A percentile compares a stretch with the other conserved stretches of the same genome.
phyloP scores from a whole-genome alignment of 2,797 vertebrate species.

The Cephalopachus bancanus region DNA sequence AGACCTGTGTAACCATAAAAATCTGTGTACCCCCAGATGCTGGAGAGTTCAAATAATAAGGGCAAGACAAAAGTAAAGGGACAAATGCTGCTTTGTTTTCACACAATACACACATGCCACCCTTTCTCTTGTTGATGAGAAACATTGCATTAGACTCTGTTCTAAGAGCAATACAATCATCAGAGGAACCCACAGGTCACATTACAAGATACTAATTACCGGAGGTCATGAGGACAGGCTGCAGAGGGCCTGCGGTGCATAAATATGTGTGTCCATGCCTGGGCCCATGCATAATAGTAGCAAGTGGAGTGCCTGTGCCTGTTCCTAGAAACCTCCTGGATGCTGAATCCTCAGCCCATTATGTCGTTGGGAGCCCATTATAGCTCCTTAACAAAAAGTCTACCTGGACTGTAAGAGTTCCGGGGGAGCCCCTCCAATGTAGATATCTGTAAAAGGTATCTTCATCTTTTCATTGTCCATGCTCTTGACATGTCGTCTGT shows the following conservation, averaged over 20 bases:
- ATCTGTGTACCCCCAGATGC: neutral
- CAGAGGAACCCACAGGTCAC: neutral
- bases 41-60: slow-evolving; percentile 48
- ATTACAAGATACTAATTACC: neutral
- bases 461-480: slow-evolving; percentile 95
- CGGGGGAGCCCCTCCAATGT: slow-evolving; percentile 96
- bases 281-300: rapidly evolving
- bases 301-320: neutral
- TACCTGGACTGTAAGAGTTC: slow-evolving; percentile 93
- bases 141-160: neutral
- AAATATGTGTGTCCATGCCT: neutral
- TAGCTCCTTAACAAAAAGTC: neutral
- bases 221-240: neutral
- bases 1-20: neutral
- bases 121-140: neutral
- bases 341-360: neutral
- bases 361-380: neutral
- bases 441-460: slow-evolving; percentile 96
- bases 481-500: slow-evolving; percentile 96
- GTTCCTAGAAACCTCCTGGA: neutral
- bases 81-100: neutral
- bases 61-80: slow-evolving; percentile 18
- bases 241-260: neutral
- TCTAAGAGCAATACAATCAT: neutral
- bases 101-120: neutral